Percentiles rank a stretch among this genome's conserved stretches.
Evolutionary conservation across 2,797 vertebrate genomes (phyloP).

Genomic region (Lophius americanus): DNA sequence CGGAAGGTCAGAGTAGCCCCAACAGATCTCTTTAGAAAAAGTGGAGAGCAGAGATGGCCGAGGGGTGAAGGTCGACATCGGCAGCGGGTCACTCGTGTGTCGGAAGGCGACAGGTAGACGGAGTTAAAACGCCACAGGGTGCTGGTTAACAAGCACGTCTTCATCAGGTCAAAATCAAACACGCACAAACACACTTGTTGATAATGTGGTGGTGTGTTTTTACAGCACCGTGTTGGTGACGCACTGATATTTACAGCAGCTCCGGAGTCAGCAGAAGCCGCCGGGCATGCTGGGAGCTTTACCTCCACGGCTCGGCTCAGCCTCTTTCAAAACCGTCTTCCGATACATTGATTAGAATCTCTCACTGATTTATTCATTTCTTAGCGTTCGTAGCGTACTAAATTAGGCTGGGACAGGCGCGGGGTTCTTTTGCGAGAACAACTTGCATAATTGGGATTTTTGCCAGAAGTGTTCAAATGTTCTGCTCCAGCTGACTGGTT

Average conservation of each 20-base stretch:
- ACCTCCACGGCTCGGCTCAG: constrained; percentile 13
- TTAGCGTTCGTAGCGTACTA: not conserved
- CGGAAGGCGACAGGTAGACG: constrained; percentile 18
- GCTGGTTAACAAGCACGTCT: constrained; percentile 23
- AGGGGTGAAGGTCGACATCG: constrained; percentile 44
- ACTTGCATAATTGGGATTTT: constrained; percentile 34
- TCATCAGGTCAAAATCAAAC: constrained; percentile 11
- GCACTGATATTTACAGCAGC: constrained; percentile 39
- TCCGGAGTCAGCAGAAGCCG: constrained; percentile 52
- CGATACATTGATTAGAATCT: constrained; percentile 51
- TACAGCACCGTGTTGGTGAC: constrained; percentile 46
- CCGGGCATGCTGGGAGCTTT: constrained; percentile 37
- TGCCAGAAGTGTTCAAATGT: too few relatives aligned
- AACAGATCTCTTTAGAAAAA: constrained; percentile 9
- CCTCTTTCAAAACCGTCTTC: constrained; percentile 21
- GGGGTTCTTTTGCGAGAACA: not conserved
- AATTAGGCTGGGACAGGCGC: constrained; percentile 8
- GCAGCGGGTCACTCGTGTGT: constrained; percentile 11
- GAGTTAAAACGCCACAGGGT: not conserved
- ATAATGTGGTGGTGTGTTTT: constrained; percentile 32
- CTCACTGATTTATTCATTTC: constrained; percentile 1
- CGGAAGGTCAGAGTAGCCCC: constrained; percentile 24
- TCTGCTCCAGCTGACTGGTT: too few relatives aligned
- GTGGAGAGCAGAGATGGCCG: constrained; percentile 30
- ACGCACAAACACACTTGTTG: constrained; percentile 26